Base-by-base conservation (phyloP, 2,888 invertebrate species). In the Alcis repandata region DNA sequence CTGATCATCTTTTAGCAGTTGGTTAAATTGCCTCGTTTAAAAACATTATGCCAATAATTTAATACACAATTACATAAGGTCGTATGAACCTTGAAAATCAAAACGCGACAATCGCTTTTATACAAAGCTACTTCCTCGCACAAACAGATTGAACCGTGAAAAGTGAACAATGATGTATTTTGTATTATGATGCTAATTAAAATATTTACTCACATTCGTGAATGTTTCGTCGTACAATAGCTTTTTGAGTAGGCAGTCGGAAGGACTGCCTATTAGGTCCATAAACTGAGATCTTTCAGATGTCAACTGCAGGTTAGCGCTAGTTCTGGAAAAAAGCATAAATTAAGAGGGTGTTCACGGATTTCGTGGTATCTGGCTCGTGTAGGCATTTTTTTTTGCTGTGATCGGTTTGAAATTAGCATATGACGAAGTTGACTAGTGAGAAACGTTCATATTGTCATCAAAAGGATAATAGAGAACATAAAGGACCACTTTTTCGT, bases 201-300 rank as follows among this genome's bases (percentile, higher is more conserved):
- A 11, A 48, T 20, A 38, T 40, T 49, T 67, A 84, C 86, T 83
- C 72, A 92, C 92, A 70, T 77, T 62, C n/a, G 80, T 40, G 71
- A 92, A 88, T 19, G 69, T 69, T 19, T 82, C 79, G 70, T 91
- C 83, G 9, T 56, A 64, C 41, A 88, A 59, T 33, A 91, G 75
- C 58, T 87, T 85, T 32, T 59, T 76, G 4, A 91, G 63, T 0
- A 92, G 72, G 9, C 69, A 36, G 17, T 87, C 83, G 3, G 78
- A 63, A 2, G 87, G 80, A 43, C 27, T 68, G 8, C 63, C 69
- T 6, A 91, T 71, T 32, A 82, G 71, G 64, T 74, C 80, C 46
- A 74, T 70, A 38, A 88, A 78, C 66, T 83, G 77, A 1, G 69
- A 27, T 17, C 15, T 52, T 27, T 59, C 67, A 57, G 51, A 9